Evolutionary conservation across 2,888 invertebrate species (phyloP).

Genomic region (Agrotis clavis): DNA sequence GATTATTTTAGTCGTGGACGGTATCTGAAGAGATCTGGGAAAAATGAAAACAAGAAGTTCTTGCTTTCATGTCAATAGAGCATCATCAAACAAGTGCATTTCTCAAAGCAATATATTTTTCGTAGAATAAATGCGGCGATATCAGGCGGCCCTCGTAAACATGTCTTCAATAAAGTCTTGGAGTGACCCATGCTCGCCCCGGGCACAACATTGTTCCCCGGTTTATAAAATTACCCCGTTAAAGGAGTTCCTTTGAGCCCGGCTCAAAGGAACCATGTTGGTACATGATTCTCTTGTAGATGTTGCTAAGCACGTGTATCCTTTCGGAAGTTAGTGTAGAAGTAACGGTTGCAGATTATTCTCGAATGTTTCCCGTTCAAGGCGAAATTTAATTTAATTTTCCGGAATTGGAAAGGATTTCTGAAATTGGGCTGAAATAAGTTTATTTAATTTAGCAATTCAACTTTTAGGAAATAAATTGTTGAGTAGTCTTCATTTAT

Average conservation of each 20-base stretch:
- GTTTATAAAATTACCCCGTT: constrained; percentile 81
- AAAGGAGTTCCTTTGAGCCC: constrained; percentile 74
- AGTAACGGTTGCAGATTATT: constrained; percentile 18
- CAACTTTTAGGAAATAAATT: not conserved
- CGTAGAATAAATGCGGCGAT: constrained; percentile 70
- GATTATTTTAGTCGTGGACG: not conserved
- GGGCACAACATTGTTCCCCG: constrained; percentile 76
- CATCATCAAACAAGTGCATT: constrained; percentile 50
- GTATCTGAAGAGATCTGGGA: not conserved
- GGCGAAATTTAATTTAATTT: not conserved
- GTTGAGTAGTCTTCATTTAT: not conserved
- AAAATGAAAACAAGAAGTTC: not conserved
- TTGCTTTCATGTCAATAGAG: constrained; percentile 18
- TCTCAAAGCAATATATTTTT: constrained; percentile 65
- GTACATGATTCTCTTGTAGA: constrained; percentile 63
- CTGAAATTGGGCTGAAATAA: not conserved
- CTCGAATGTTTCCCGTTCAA: not conserved
- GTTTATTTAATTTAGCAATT: not conserved
- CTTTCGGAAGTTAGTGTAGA: constrained; percentile 58
- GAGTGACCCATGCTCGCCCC: constrained; percentile 75
- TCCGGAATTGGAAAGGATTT: not conserved
- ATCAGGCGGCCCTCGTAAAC: constrained; percentile 76
- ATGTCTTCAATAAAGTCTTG: constrained; percentile 80
- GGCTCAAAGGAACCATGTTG: constrained; percentile 69
- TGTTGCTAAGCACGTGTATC: constrained; percentile 48